These are phyloP conservation scores for Galeopterus variegatus DNA, from an alignment of 2,113 vertebrate species.

Conservation along the genomic window DNA sequence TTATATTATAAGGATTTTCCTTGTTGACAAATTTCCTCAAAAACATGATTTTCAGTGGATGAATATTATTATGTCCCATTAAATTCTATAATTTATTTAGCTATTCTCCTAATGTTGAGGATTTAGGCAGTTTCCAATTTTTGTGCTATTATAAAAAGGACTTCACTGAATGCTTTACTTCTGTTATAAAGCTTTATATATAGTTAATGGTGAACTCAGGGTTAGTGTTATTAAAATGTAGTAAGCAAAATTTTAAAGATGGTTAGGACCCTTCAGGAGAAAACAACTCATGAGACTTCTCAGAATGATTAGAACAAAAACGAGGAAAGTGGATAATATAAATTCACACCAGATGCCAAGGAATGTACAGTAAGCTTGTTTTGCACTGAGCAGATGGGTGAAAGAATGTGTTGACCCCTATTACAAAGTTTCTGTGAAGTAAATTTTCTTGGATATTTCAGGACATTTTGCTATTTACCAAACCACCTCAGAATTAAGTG, in stretches of 20 bases:
- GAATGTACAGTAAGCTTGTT: background rate
- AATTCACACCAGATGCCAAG: background rate
- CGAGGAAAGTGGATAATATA: background rate
- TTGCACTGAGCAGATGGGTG: background rate
- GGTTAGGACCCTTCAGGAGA: background rate
- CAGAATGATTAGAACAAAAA: background rate
- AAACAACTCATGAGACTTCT: background rate
- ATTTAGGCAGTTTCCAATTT: background rate
- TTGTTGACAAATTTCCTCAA: constrained; percentile 26
- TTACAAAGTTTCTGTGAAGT: background rate
- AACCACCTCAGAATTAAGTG: constrained; percentile 13
- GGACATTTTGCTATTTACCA: constrained; percentile 27
- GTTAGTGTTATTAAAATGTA: background rate
- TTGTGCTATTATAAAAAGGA: background rate
- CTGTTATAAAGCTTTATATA: background rate
- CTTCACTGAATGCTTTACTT: background rate
- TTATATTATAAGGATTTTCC: constrained; percentile 6
- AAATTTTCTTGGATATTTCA: background rate
- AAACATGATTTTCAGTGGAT: background rate
- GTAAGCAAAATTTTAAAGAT: background rate
- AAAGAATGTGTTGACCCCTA: background rate
- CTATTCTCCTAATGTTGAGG: background rate
- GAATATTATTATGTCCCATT: background rate
- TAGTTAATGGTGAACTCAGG: background rate
- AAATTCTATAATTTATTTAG: background rate